Evolutionary conservation across 2,113 vertebrate species (phyloP), one percentile per base, ranked within the genome.

Genomic region (Pseudorhombus dupliciocellatus): DNA sequence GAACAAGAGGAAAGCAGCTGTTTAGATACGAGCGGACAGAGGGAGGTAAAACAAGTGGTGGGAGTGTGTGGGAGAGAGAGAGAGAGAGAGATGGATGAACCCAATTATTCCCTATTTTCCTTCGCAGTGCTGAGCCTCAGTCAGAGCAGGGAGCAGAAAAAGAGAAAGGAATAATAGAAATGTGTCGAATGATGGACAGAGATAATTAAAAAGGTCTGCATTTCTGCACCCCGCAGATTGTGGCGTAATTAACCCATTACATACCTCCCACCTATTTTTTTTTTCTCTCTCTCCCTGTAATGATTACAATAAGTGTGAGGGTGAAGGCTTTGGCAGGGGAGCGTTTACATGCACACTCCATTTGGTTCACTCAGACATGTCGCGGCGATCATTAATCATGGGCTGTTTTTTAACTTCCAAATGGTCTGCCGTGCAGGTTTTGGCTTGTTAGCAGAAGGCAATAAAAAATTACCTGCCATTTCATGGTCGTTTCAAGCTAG

Each of bases 221-320:
- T 86, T 83, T 86, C 86, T 73, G 73, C 79, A 81, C 72, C 57
- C 83, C 48, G 48, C 40, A 65, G 69, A 90, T 87, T 76, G 79
- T 78, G 75, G 64, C 70, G 83, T 89, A 90, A 92, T 92, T 91
- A 92, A 92, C 85, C 87, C 85, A 92, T 91, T 92, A 90, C 79
- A 87, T 70, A 73, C 56, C 73, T 44, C 73, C 80, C 77, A 66
- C 67, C 21, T 42, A 58, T 75, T 67, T 75, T 22, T 55, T 59
- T 75, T n/a, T n/a, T n/a, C n/a, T 79, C 79, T 75, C 66, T 71
- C 79, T 75, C 71, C 59, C 62, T 75, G 77, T 88, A 90, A 92
- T 91, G 77, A 90, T 89, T 89, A 89, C 88, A 89, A 86, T 86
- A 89, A 90, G 91, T 92, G 89, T 90, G 87, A 90, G 87, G 85